Base-by-base conservation (phyloP, 2,113 vertebrate genomes). In the Connochaetes taurinus region DNA sequence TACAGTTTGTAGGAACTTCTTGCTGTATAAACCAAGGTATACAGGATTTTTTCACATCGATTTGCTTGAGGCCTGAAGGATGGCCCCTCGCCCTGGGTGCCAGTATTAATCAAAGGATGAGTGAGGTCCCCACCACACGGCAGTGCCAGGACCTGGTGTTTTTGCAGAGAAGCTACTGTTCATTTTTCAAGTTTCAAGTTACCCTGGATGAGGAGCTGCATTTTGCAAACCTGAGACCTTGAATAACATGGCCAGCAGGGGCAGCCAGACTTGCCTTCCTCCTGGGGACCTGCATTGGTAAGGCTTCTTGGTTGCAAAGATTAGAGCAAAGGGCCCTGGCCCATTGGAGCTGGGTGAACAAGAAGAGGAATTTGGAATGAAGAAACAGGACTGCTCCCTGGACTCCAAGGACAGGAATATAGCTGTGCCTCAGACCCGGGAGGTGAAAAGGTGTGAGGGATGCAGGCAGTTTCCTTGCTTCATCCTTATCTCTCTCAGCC, bases 101-200 rank as follows among this genome's bases (percentile, higher is more conserved):
- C 17, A 85, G 8, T 31, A 47, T 1, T 78, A 25, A 29, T 50
- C 14, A 74, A 76, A 94, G n/a, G 53, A 89, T 12, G 27, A 87
- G 4, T 15, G 5, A 33, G 5, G 19, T 4, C 36, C n/a, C 40
- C 3, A 21, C 0, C 11, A 6, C 21, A 5, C 0, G 14, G 81
- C 36, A 36, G 53, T 36, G 25, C n/a, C 21, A 10, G 43, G 31
- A 76, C 43, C 33, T 43, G 52, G 11, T 40, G 60, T 52, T 88
- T 90, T 81, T 83, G 52, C 10, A 81, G 25, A 74, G 25, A 80
- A 57, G 31, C 1, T 64, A 5, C 27, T 96, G 94, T 67, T 55
- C 31, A 50, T 85, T 86, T 67, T 29, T 57, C 71, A 50, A 52
- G 43, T 87, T 33, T 86, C 15, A 50, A 29, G 17, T 74, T 5